These are phyloP conservation scores for Himalopsyche tibetana DNA, from an alignment of 2,888 invertebrate genomes.

Conservation along the genomic window DNA sequence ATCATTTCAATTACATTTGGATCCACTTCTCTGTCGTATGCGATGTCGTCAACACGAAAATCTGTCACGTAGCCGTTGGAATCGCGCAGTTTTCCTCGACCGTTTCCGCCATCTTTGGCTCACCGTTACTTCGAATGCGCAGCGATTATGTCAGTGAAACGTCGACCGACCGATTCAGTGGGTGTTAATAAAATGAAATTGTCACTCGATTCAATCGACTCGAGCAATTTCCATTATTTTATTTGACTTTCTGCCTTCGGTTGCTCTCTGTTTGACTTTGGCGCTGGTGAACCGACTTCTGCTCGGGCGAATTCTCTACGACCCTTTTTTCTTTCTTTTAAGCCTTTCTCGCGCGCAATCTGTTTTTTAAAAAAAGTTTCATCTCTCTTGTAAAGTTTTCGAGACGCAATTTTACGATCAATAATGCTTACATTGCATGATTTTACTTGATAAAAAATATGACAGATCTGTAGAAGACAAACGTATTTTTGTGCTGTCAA, in stretches of 20 bases:
- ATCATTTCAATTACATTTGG: too few relatives aligned
- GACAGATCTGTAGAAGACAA: too few relatives aligned
- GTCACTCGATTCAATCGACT: conserved; percentile 26
- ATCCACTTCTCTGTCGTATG: too few relatives aligned
- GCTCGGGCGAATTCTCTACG: not conserved
- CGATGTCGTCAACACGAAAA: too few relatives aligned
- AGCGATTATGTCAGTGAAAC: not conserved
- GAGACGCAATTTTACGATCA: not conserved
- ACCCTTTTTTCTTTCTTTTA: not conserved
- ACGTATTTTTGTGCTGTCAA: too few relatives aligned
- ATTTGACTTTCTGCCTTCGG: conserved; percentile 3
- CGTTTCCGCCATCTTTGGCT: not conserved
- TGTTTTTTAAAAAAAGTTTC: not conserved
- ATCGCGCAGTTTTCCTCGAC: not conserved
- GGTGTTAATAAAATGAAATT: conserved; percentile 18
- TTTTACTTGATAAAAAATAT: too few relatives aligned
- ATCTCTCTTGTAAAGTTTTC: not conserved
- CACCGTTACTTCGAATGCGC: conserved; percentile 9
- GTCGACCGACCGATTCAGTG: conserved; percentile 18
- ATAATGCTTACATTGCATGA: too few relatives aligned
- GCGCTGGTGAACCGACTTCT: not conserved
- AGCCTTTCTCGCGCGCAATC: not conserved
- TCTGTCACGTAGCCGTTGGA: not conserved
- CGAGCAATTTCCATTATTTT: conserved; percentile 26
- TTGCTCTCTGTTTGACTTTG: conserved; percentile 6